Percentiles rank a stretch among this genome's conserved stretches.
These are phyloP conservation scores for Centrocercus urophasianus DNA, from an alignment of 2,113 vertebrate genomes.

Conservation along the genomic window DNA sequence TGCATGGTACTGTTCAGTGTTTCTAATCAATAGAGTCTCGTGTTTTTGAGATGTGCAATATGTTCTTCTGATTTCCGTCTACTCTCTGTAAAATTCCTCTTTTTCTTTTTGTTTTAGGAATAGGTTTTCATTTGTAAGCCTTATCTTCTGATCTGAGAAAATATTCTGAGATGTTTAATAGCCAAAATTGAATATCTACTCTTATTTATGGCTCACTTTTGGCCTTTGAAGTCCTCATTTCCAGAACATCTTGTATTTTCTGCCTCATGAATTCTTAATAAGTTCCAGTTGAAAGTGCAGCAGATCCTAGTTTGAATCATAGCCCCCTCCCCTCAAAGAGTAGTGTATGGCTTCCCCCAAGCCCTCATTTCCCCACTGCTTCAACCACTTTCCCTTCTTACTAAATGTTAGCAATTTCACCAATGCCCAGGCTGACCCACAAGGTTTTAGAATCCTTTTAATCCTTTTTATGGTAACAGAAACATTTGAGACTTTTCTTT, in stretches of 20 bases:
- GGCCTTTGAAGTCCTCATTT: constrained; percentile 73
- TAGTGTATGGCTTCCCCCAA: not conserved
- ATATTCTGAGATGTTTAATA: constrained; percentile 61
- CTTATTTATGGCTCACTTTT: constrained; percentile 76
- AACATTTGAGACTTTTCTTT: constrained; percentile 76
- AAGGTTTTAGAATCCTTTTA: constrained; percentile 79
- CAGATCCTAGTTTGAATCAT: constrained; percentile 56
- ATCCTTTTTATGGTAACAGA: constrained; percentile 78
- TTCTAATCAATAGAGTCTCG: not conserved
- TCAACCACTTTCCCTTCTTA: not conserved
- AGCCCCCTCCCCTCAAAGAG: constrained; percentile 12
- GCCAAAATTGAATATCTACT: constrained; percentile 57
- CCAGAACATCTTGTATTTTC: constrained; percentile 75
- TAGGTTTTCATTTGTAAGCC: constrained; percentile 15
- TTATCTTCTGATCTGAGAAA: constrained; percentile 13
- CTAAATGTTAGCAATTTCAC: constrained; percentile 65
- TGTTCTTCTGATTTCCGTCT: not conserved
- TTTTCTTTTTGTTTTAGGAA: not conserved
- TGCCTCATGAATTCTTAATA: constrained; percentile 81
- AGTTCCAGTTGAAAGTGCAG: constrained; percentile 77
- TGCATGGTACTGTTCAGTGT: not conserved
- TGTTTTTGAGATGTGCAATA: not conserved
- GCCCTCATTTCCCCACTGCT: not conserved
- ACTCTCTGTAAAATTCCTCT: not conserved
- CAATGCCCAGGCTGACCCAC: constrained; percentile 1